Conservation (phyloP, 2,888 invertebrate genomes). For the Oxycera nigricornis region DNA sequence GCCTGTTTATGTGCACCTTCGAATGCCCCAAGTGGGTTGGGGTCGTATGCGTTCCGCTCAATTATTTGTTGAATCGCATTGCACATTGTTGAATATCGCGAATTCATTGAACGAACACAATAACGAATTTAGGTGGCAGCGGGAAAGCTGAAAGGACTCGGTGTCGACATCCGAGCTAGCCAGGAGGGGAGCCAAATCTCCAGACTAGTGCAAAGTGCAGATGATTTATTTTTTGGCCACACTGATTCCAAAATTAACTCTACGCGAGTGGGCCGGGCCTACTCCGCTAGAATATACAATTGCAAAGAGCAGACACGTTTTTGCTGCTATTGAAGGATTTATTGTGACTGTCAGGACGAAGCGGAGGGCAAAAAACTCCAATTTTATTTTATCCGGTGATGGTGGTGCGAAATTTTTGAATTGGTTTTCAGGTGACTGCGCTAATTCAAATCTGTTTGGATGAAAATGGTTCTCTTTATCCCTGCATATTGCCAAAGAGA, state of each 20-base stretch:
- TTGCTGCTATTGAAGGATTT: conserved; percentile 36
- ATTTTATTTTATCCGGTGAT: conserved; percentile 1
- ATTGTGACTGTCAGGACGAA: conserved; percentile 24
- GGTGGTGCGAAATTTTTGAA: conserved; percentile 35
- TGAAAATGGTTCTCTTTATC: conserved; percentile 12
- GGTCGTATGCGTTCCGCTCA: background rate
- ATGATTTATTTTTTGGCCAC: conserved; percentile 38
- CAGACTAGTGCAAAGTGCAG: conserved; percentile 11
- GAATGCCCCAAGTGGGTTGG: background rate
- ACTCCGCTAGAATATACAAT: background rate
- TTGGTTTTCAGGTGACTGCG: conserved; percentile 39
- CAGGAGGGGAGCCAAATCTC: background rate
- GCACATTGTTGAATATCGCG: conserved; percentile 7
- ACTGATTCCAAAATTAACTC: conserved; percentile 30
- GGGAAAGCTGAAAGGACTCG: background rate
- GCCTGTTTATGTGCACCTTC: background rate
- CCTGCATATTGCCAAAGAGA: background rate
- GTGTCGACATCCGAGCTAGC: background rate
- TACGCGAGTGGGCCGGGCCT: background rate
- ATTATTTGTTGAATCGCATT: conserved; percentile 35
- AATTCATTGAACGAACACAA: background rate
- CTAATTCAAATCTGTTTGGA: conserved; percentile 39
- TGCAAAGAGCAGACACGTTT: conserved; percentile 24
- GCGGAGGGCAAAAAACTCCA: background rate
- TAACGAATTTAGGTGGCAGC: background rate